Evolutionary conservation across 2,113 vertebrate species (phyloP).

Genomic region (Anolis carolinensis): DNA sequence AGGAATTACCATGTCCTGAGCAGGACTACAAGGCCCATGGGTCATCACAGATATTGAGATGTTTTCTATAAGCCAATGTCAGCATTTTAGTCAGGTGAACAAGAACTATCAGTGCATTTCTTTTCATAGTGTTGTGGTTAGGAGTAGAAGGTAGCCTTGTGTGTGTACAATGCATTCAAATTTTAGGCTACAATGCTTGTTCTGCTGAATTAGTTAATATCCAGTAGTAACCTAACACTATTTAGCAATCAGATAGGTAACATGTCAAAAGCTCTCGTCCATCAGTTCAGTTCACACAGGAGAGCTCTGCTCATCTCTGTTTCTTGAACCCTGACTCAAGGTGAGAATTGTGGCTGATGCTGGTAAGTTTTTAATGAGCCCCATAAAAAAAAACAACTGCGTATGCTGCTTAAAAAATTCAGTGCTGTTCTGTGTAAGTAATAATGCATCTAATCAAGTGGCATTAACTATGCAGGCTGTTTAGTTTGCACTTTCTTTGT

Average conservation of each 20-base stretch:
- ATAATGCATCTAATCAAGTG: slow-evolving; percentile 25
- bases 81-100: not conserved
- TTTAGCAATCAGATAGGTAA: not conserved
- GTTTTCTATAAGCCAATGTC: not conserved
- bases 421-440: not conserved
- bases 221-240: not conserved
- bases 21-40: too few relatives aligned
- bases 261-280: not conserved
- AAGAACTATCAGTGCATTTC: not conserved
- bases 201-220: not conserved
- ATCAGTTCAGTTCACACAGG: not conserved
- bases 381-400: not conserved
- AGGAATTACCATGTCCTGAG: too few relatives aligned
- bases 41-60: too few relatives aligned
- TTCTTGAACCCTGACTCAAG: not conserved
- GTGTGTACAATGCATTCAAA: too few relatives aligned
- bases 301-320: not conserved
- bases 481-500: slow-evolving; percentile 43
- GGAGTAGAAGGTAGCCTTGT: not conserved
- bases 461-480: slow-evolving; percentile 38
- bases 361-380: not conserved
- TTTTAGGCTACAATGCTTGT: not conserved
- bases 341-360: not conserved
- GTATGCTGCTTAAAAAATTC: not conserved
- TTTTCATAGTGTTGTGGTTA: not conserved